Conservation (phyloP, 2,888 invertebrate species). For the Drosophila prostipennis region DNA sequence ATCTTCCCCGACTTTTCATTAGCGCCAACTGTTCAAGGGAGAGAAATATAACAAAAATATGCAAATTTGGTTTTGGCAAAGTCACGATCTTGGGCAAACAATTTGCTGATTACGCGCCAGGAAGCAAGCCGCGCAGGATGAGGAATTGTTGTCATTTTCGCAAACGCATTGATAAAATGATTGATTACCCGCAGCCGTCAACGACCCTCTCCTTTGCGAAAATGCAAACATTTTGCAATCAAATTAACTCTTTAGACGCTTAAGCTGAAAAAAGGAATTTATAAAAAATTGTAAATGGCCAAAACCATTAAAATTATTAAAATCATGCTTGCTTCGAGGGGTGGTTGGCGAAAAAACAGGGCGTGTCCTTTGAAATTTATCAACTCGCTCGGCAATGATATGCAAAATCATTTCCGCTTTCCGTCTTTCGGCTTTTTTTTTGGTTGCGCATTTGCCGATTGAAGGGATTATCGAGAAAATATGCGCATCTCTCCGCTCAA, state of each 20-base stretch:
- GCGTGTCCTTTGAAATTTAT: conserved; percentile 74
- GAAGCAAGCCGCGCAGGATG: conserved; percentile 36
- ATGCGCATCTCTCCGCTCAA: conserved; percentile 48
- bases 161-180: conserved; percentile 81
- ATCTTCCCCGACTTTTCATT: conserved; percentile 66
- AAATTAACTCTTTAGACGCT: conserved; percentile 78
- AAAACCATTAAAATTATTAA: conserved; percentile 83
- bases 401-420: conserved; percentile 61
- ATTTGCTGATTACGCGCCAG: conserved; percentile 77
- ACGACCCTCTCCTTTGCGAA: conserved; percentile 42
- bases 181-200: conserved; percentile 79
- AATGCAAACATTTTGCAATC: conserved; percentile 78
- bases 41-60: conserved; percentile 76
- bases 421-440: neutral
- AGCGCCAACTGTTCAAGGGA: conserved; percentile 71
- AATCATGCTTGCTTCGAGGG: conserved; percentile 69
- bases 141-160: conserved; percentile 79
- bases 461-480: conserved; percentile 26
- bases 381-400: conserved; percentile 65
- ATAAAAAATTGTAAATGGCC: conserved; percentile 80
- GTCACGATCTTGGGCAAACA: conserved; percentile 76
- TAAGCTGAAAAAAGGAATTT: conserved; percentile 75
- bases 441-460: conserved; percentile 28
- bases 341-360: conserved; percentile 50
- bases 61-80: conserved; percentile 77